These are phyloP conservation scores for Sinodicranocentrus sp. DNA, from an alignment of 2,888 invertebrate genomes.

Conservation along the genomic window DNA sequence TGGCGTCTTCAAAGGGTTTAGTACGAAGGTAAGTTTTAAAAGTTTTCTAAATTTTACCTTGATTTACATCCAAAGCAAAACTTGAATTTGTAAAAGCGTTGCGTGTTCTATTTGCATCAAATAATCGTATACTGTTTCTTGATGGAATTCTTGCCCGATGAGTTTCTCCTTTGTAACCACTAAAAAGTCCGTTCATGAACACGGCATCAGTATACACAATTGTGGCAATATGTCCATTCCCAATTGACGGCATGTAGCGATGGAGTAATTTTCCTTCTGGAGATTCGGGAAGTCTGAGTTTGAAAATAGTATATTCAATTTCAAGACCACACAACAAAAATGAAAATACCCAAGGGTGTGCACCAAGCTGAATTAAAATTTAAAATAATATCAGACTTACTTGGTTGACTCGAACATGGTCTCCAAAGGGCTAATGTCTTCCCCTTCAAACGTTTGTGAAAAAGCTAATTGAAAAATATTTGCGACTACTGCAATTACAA, in stretches of 20 bases:
- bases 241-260: slow-evolving; percentile 73
- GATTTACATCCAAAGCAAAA: slow-evolving; percentile 66
- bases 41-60: slow-evolving; percentile 51
- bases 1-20: too few species aligned
- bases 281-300: slow-evolving; percentile 60
- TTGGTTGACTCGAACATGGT: slow-evolving; percentile 58
- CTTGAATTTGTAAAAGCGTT: slow-evolving; percentile 20
- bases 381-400: slow-evolving; percentile 41
- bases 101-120: background rate
- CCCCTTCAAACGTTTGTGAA: slow-evolving; percentile 32
- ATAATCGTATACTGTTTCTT: slow-evolving; percentile 70
- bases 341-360: too few species aligned
- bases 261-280: slow-evolving; percentile 56
- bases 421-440: slow-evolving; percentile 52
- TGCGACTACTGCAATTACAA: too few species aligned
- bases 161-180: slow-evolving; percentile 73
- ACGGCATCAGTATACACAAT: slow-evolving; percentile 73
- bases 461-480: background rate
- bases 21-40: too few species aligned
- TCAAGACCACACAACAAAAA: background rate
- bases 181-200: slow-evolving; percentile 76
- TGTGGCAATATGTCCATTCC: slow-evolving; percentile 76
- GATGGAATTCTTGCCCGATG: slow-evolving; percentile 75
- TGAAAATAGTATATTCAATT: background rate
- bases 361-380: too few species aligned